Conservation (phyloP, 1,140 invertebrate genomes). For the Paraescarpia echinospica region DNA sequence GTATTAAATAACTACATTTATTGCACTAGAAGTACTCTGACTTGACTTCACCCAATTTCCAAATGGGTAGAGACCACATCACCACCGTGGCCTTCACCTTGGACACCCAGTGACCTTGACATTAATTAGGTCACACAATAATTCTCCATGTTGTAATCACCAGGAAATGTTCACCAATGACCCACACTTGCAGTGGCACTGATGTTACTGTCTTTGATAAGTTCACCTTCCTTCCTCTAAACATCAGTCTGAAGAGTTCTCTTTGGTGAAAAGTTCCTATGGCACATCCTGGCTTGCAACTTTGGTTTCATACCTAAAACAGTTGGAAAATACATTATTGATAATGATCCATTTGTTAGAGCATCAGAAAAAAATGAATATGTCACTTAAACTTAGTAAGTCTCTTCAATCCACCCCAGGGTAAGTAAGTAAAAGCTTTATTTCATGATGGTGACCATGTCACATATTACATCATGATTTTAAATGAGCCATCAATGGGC, state of each 20-base stretch:
- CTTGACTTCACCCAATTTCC: not conserved
- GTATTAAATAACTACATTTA: not conserved
- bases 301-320: slow-evolving; percentile 1
- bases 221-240: not conserved
- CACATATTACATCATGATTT: too few species aligned
- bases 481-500: too few species aligned
- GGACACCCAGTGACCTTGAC: not conserved
- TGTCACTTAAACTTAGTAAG: too few species aligned
- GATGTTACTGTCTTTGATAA: not conserved
- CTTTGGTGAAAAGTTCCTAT: not conserved
- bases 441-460: too few species aligned
- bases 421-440: too few species aligned
- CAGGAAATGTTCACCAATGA: not conserved
- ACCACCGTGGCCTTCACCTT: not conserved
- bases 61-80: not conserved
- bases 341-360: too few species aligned
- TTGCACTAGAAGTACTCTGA: not conserved
- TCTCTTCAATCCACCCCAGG: too few species aligned
- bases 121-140: not conserved
- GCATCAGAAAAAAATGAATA: too few species aligned
- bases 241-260: not conserved
- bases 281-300: not conserved
- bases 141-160: too few species aligned
- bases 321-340: not conserved
- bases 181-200: not conserved